Conservation (phyloP, 2,113 vertebrate species). For the Pelecanoides urinatrix region DNA sequence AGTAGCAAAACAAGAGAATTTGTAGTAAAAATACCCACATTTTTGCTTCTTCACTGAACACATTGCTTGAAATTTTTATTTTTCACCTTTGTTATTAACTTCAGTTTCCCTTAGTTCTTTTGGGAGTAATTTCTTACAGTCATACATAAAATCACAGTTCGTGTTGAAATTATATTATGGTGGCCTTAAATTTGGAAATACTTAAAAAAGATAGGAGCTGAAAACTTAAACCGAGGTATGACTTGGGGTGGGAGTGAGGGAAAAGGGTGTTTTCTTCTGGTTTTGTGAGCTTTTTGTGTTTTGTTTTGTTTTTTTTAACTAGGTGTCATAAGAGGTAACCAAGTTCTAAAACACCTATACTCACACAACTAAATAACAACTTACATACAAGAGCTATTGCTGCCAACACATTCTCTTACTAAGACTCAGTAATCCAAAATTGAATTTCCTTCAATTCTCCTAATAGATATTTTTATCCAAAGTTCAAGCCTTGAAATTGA, state of each 20-base stretch:
- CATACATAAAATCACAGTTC: neutral
- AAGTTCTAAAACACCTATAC: neutral
- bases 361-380: neutral
- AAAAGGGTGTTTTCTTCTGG: neutral
- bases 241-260: neutral
- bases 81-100: neutral
- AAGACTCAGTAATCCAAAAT: neutral
- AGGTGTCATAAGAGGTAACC: neutral
- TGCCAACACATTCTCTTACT: neutral
- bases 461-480: neutral
- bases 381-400: neutral
- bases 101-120: neutral
- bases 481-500: neutral
- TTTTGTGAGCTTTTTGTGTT: neutral
- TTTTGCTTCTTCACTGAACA: neutral
- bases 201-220: neutral
- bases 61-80: neutral
- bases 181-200: neutral
- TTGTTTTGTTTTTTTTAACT: neutral
- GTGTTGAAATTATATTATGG: accelerated
- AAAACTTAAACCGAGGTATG: neutral
- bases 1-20: neutral
- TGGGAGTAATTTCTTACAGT: neutral
- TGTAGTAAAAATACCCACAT: neutral
- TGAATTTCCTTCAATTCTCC: neutral